Percentiles rank a stretch among this genome's conserved stretches.
phyloP scores from a whole-genome alignment of 2,113 vertebrate species.

The Coracopsis vasa region DNA sequence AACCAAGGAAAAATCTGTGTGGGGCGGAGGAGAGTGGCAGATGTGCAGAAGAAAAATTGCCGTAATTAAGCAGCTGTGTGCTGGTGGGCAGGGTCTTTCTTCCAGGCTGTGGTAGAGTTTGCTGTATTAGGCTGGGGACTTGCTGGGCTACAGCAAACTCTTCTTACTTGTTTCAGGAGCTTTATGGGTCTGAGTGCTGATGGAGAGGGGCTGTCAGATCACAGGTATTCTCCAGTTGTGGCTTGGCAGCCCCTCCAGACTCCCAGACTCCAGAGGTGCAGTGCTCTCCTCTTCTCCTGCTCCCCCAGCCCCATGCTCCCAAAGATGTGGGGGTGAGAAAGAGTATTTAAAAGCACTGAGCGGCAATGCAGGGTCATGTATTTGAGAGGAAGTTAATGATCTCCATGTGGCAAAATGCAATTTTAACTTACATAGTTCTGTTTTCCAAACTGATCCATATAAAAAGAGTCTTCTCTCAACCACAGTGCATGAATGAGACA shows the following conservation, averaged over 20 bases:
- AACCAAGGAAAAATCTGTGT: neutral
- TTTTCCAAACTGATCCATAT: neutral
- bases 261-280: too few relatives aligned
- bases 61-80: neutral
- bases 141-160: neutral
- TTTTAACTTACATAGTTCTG: neutral
- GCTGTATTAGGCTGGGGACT: neutral
- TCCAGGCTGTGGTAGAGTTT: neutral
- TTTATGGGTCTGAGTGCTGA: neutral
- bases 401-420: neutral
- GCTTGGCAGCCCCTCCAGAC: neutral
- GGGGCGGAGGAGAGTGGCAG: neutral
- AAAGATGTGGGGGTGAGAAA: neutral
- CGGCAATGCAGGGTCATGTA: too few relatives aligned
- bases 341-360: neutral
- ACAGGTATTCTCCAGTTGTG: neutral
- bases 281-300: neutral
- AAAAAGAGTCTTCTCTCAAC: neutral
- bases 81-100: neutral
- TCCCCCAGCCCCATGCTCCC: too few relatives aligned
- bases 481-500: neutral
- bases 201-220: too few relatives aligned
- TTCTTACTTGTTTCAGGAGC: neutral
- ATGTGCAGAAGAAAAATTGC: neutral
- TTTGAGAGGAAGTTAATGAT: neutral